Base-by-base conservation (phyloP, 2,888 invertebrate species). In the Orthosia gracilis region DNA sequence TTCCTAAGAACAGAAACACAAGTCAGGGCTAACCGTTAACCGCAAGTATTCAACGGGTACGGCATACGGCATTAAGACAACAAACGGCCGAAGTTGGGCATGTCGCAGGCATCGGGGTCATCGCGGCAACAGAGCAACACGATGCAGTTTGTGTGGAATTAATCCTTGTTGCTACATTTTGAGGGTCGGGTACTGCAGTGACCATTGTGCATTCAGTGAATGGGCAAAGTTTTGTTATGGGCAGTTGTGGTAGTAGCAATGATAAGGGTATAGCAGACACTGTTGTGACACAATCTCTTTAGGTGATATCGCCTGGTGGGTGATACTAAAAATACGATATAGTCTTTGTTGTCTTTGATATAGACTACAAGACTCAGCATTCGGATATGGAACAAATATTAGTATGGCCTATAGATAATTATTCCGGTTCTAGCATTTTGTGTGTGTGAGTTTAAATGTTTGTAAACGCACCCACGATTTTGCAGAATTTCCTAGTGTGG, bases 101-200 rank as follows among this genome's bases (percentile, higher is more conserved):
- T 62, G 80, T 82, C 78, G 80, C 78, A 50, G 40, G n/a, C 75
- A 82, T 82, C 78, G 13, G 73, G 61, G 55, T 52, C 70, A 70
- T 76, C 78, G 40, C 4, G 63, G 31, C 76, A 83, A 80, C 80
- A 73, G 77, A 73, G 66, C 73, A 77, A 82, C 80, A 78, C 84
- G 84, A 87, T 88, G 88, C 90, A 89, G 90, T 87, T 89, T 87
- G 79, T 89, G 89, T 82, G 72, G 86, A 89, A 90, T 88, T 93
- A 92, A 92, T 93, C 92, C 91, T 89, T 88, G 92, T 91, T 89
- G 84, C 87, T 82, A 83, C 86, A 89, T 87, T 90, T 89, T 87
- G 57, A 67, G 86, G 58, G 59, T 50, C 66, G 62, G 31, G 31
- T 45, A 55, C 57, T 73, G 57, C 69, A 52, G 70, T 74, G 69